phyloP scores from a whole-genome alignment of 2,888 invertebrate genomes.

The Mesorhabditis spiculigera region DNA sequence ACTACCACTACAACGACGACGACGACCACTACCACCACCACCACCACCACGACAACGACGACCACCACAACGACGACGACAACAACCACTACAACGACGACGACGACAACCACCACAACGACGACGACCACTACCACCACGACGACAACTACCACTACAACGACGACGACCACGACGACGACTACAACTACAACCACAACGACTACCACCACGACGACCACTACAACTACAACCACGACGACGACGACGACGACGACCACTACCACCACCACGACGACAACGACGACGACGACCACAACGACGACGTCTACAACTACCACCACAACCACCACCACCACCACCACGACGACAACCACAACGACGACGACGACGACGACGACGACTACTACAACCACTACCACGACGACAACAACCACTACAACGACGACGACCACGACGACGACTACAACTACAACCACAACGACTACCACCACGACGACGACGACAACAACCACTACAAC shows the following conservation, averaged over 20 bases:
- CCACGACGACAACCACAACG: conserved; percentile 4
- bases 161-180: conserved; percentile 9
- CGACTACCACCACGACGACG: too few relatives aligned
- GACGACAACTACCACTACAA: conserved; percentile 11
- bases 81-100: too few relatives aligned
- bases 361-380: conserved; percentile 1
- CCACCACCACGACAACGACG: too few relatives aligned
- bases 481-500: too few relatives aligned
- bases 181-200: conserved; percentile 14
- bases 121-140: neutral
- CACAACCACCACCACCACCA: conserved; percentile 2
- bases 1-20: too few relatives aligned
- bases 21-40: too few relatives aligned
- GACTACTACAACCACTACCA: neutral
- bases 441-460: too few relatives aligned
- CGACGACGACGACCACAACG: neutral
- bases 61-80: too few relatives aligned
- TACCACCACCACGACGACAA: conserved; percentile 9
- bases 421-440: too few relatives aligned
- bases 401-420: too few relatives aligned
- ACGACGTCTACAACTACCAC: conserved; percentile 11
- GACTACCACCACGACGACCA: conserved; percentile 10
- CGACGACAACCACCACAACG: conserved; percentile 16
- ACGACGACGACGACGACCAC: conserved; percentile 11
- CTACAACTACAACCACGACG: conserved; percentile 10